Evolutionary conservation across 2,888 invertebrate species (phyloP), one percentile per base, ranked within the genome.

Genomic region (Netelia virgata): DNA sequence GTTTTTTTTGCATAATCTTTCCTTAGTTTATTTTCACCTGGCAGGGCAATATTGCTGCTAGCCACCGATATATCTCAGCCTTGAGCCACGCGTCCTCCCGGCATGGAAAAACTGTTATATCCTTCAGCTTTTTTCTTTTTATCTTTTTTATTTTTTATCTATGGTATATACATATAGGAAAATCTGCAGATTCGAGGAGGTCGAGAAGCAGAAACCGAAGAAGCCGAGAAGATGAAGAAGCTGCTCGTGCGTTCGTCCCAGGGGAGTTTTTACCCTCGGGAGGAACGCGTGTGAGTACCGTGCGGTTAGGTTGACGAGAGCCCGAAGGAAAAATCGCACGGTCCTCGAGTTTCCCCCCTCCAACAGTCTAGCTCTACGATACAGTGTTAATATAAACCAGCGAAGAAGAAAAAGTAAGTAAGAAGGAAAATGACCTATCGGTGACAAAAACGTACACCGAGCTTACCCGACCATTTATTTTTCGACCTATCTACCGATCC

Each of bases 171-270:
- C 43, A 36, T 5, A 43, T 5, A 43, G 57, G 28, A 47, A 68
- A 76, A 57, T 16, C n/a, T 69, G 61, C 59, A 36, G 61, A 68
- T 68, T 77, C 68, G 59, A 76, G 61, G 57, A 57, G 18, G 18
- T 18, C 57, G 57, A 16, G 57, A 9, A 53, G 53, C 11, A n/a
- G n/a, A n/a, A 36, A 14, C 41, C 16, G 16, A 20, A 66, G 41
- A 66, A 64, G 66, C 20, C 20, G 18, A 41, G 20, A 55, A 41
- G 64, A 18, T n/a, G 47, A 61, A 77, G 57, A 23, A 69, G 14
- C 43, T 10, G 16, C 28, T 59, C 68, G 36, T 61, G 43, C 61
- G 41, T 69, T 20, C n/a, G 5, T 61, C 61, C n/a, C 61, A 0
- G n/a, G 61, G 43, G 61, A 50, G 50, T 69, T 50, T 57, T 68